A percentile compares a stretch with the other conserved stretches of the same genome.
phyloP scores from a whole-genome alignment of 1,140 invertebrate species.

The Heliconius melpomene region DNA sequence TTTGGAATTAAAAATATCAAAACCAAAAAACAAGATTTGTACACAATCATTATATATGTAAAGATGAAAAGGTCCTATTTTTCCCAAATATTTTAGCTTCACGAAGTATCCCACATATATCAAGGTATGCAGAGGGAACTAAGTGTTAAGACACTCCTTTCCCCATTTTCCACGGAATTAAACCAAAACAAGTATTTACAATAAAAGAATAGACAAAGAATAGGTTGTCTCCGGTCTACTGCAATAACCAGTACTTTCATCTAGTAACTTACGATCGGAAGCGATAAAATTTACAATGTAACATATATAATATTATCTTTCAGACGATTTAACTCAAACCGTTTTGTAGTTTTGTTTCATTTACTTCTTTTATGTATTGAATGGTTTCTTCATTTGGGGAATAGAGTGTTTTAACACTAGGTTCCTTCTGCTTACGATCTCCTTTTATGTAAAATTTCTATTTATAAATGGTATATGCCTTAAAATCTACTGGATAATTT shows the following conservation, averaged over 20 bases:
- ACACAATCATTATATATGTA: no score
- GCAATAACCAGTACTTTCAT: not conserved
- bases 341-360: not conserved
- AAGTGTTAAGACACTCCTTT: no score
- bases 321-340: not conserved
- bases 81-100: no score
- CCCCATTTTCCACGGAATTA: no score
- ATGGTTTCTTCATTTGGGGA: no score
- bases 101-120: no score
- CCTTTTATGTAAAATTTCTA: not conserved
- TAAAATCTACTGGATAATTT: not conserved
- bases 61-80: no score
- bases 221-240: not conserved
- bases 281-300: not conserved
- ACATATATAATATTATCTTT: constrained; percentile 2
- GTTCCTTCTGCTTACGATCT: no score
- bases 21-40: no score
- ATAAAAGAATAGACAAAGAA: not conserved
- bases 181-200: not conserved
- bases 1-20: no score
- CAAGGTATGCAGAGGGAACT: no score
- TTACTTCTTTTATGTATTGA: not conserved
- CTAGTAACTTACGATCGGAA: constrained; percentile 2
- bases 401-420: no score
- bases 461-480: not conserved